Conservation (phyloP, 1,140 invertebrate species). For the Trichomalopsis sarcophagae region DNA sequence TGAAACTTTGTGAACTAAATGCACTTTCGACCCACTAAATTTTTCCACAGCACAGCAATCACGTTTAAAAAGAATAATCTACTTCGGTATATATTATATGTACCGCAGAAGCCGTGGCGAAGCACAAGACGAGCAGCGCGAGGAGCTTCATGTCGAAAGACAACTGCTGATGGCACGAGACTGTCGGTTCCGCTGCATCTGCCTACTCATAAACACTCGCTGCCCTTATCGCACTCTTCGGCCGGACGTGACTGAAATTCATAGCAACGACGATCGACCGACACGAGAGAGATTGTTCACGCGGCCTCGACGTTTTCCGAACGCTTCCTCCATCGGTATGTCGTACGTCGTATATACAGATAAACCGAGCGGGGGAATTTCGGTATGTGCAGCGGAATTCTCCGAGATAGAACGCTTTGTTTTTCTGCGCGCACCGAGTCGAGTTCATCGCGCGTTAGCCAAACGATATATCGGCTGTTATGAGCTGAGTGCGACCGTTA, state of each 20-base stretch:
- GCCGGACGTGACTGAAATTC: slow-evolving; percentile 18
- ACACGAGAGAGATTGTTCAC: background rate
- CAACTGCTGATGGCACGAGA: background rate
- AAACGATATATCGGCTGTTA: no score
- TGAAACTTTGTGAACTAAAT: no score
- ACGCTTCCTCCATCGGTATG: background rate
- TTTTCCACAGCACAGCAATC: no score
- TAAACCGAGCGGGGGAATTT: no score
- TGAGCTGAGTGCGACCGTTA: no score
- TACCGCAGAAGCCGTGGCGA: slow-evolving; percentile 7
- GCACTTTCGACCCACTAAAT: no score
- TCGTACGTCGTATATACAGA: no score
- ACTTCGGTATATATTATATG: background rate
- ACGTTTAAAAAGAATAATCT: background rate
- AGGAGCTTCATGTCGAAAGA: background rate
- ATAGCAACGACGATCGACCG: background rate
- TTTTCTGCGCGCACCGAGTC: no score
- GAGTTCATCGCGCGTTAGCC: no score
- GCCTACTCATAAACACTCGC: background rate
- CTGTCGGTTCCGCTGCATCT: background rate
- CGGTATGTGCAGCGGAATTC: no score
- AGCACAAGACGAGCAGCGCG: background rate
- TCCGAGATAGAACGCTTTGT: no score
- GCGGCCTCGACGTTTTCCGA: background rate
- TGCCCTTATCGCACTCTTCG: slow-evolving; percentile 1